Evolutionary conservation across 2,113 vertebrate genomes (phyloP), one percentile per base, ranked within the genome.

Genomic region (Cyanistes caeruleus): DNA sequence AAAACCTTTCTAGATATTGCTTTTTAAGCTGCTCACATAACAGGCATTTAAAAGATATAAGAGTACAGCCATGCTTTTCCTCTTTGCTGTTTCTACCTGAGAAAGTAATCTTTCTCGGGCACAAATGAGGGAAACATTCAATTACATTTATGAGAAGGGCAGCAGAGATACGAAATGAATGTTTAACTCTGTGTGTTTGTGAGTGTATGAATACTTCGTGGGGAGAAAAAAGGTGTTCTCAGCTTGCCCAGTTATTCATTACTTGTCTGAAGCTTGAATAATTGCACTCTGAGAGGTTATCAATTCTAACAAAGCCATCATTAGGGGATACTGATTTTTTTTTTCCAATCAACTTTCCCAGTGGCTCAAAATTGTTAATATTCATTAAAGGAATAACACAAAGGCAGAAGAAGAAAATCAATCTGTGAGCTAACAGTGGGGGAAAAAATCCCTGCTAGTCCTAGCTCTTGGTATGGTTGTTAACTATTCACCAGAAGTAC

Each of bases 361-460:
- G 43, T 35, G 31, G 22, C 41, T 89, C 55, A 67, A 73, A 86
- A 77, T 37, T 95, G 11, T 89, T 90, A 76, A 55, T 94, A 68
- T 79, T 90, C 94, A 46, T 84, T 96, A 85, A 84, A 1, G 0
- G 25, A 86, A 78, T 11, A 74, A 82, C 75, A 31, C 55, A 62
- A 89, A 87, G 83, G 48, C 41, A 76, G 53, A 25, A 64, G 24
- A 70, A 81, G 27, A 78, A 96, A 95, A 95, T 80, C 41, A 84
- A 64, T 89, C 58, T 73, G 23, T 69, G 55, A 74, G 52, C 33
- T 83, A 89, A 82, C 25, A 6, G 9, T 49, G 53, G 37, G 20
- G 20, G 0, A 1, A 11, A 33, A 35, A 37, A 9, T 3, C 11
- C 13, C 37, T 28, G 12, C 75, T 55, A 37, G 41, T 72, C 23